A percentile compares a stretch with the other conserved stretches of the same genome.
phyloP scores from a whole-genome alignment of 2,113 vertebrate genomes.

The Columba janthina region DNA sequence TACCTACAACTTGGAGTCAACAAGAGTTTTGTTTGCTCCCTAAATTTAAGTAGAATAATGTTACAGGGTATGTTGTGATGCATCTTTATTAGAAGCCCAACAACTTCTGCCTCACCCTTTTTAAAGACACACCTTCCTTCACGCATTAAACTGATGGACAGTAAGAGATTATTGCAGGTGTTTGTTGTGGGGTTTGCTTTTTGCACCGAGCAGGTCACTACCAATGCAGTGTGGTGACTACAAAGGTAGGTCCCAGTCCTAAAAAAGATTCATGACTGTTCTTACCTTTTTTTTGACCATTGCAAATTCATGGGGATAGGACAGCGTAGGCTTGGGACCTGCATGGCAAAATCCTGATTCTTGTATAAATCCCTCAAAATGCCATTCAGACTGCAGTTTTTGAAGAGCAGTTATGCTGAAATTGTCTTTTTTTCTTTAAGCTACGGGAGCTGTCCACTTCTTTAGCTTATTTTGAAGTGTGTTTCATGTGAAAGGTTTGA shows the following conservation, averaged over 20 bases:
- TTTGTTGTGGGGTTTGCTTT: neutral
- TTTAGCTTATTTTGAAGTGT: neutral
- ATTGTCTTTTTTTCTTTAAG: neutral
- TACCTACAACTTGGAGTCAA: neutral
- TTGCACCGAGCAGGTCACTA: neutral
- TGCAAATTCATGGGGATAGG: neutral
- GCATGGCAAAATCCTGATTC: accelerated
- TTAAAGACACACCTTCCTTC: neutral
- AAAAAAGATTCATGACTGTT: neutral
- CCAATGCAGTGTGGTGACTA: neutral
- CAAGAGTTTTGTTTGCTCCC: neutral
- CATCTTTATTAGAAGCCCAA: neutral
- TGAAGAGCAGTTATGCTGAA: neutral
- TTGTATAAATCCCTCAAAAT: neutral
- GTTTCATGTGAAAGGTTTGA: neutral
- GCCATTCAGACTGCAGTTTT: neutral
- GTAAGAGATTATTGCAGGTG: neutral
- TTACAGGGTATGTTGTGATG: neutral
- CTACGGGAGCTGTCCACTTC: neutral
- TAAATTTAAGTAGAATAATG: neutral
- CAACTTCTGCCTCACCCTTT: neutral
- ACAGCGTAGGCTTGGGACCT: neutral
- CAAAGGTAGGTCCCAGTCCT: neutral
- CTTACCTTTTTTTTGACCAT: neutral
- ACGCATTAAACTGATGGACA: neutral